Percentiles rank a stretch among this genome's conserved stretches.
These are phyloP conservation scores for Graphium colonna DNA, from an alignment of 2,888 invertebrate species.

Conservation along the genomic window DNA sequence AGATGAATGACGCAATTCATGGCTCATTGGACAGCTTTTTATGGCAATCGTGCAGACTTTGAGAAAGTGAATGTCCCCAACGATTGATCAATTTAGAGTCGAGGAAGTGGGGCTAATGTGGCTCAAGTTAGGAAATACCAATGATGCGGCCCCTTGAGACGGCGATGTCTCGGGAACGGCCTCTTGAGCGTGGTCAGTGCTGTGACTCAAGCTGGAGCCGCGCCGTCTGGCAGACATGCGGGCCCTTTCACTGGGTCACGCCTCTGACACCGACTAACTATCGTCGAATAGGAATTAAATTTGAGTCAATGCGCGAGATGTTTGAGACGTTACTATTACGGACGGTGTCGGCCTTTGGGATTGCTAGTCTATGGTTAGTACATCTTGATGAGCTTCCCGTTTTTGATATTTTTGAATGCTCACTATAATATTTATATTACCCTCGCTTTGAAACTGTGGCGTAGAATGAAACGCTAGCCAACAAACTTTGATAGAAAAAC, in stretches of 20 bases:
- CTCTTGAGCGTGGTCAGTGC: conserved; percentile 54
- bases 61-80: conserved; percentile 3
- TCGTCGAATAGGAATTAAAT: conserved; percentile 27
- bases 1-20: no score
- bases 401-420: no score
- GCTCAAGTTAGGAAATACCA: conserved; percentile 24
- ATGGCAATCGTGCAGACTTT: neutral
- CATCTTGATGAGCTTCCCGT: no score
- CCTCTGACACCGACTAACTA: conserved; percentile 34
- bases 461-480: no score
- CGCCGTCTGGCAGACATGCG: conserved; percentile 47
- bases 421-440: no score
- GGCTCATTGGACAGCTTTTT: no score
- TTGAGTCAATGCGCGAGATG: conserved; percentile 3
- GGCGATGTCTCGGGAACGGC: no score
- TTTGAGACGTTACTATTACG: no score
- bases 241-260: conserved; percentile 58
- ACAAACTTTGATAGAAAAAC: no score
- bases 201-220: conserved; percentile 50
- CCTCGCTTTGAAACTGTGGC: no score
- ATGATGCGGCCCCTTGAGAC: conserved; percentile 41
- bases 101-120: conserved; percentile 17
- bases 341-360: no score
- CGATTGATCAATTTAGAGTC: conserved; percentile 15
- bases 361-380: no score